Conservation (phyloP, 2,888 invertebrate genomes). For the Melieria crassipennis region DNA sequence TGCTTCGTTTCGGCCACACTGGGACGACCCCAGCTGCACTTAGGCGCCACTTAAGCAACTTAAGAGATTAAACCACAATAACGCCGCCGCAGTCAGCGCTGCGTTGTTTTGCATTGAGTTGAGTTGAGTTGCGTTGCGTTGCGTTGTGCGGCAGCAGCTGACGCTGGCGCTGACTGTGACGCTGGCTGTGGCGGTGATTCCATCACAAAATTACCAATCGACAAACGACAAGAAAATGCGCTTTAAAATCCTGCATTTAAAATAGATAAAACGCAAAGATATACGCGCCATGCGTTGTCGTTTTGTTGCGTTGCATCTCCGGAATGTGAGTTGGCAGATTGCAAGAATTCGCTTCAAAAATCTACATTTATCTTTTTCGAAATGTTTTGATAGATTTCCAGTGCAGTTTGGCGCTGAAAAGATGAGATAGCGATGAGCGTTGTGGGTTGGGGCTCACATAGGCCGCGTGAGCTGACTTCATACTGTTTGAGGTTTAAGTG, state of each 20-base stretch:
- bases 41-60: constrained; percentile 61
- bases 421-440: too few relatives aligned
- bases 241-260: constrained; percentile 62
- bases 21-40: constrained; percentile 39
- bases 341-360: too few relatives aligned
- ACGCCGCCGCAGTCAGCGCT: constrained; percentile 18
- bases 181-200: constrained; percentile 20
- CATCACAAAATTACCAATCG: constrained; percentile 47
- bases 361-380: too few relatives aligned
- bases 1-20: neutral
- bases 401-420: too few relatives aligned
- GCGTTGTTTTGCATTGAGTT: neutral
- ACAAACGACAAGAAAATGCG: constrained; percentile 63
- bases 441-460: too few relatives aligned
- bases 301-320: too few relatives aligned
- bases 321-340: too few relatives aligned
- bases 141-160: constrained; percentile 15
- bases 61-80: constrained; percentile 48
- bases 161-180: neutral
- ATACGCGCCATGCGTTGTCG: neutral
- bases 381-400: too few relatives aligned
- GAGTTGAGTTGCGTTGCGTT: neutral
- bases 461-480: too few relatives aligned
- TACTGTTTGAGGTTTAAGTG: too few relatives aligned
- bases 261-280: constrained; percentile 54